Conservation (phyloP, 2,113 vertebrate species). For the Odontophorus gujanensis region DNA sequence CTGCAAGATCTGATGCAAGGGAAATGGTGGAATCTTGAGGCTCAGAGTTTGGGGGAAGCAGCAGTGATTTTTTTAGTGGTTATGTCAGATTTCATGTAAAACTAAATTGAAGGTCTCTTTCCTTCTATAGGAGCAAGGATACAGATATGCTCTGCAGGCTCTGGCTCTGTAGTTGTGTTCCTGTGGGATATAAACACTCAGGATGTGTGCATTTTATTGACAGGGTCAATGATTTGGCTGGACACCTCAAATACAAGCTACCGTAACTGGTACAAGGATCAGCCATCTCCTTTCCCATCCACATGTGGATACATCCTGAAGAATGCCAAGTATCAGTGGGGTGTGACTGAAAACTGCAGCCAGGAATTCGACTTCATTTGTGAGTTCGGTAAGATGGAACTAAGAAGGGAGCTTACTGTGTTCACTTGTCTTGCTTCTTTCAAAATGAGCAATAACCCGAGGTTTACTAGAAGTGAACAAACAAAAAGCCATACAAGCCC, state of each 20-base stretch:
- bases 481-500: not conserved
- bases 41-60: not conserved
- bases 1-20: not conserved
- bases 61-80: not conserved
- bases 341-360: slow-evolving; percentile 82
- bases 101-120: not conserved
- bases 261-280: slow-evolving; percentile 81
- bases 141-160: not conserved
- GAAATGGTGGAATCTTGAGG: not conserved
- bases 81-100: not conserved
- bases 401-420: not conserved
- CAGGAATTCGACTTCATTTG: slow-evolving; percentile 89
- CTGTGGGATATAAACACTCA: not conserved
- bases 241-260: slow-evolving; percentile 88
- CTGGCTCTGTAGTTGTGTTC: not conserved
- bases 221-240: slow-evolving; percentile 87
- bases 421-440: not conserved
- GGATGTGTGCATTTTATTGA: not conserved
- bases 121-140: not conserved
- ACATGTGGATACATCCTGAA: slow-evolving; percentile 83
- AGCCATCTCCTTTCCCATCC: slow-evolving; percentile 34
- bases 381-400: slow-evolving; percentile 84
- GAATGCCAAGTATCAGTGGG: slow-evolving; percentile 85
- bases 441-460: not conserved
- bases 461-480: not conserved